phyloP scores from a whole-genome alignment of 2,888 invertebrate genomes.

The Sarcophaga caerulescens region DNA sequence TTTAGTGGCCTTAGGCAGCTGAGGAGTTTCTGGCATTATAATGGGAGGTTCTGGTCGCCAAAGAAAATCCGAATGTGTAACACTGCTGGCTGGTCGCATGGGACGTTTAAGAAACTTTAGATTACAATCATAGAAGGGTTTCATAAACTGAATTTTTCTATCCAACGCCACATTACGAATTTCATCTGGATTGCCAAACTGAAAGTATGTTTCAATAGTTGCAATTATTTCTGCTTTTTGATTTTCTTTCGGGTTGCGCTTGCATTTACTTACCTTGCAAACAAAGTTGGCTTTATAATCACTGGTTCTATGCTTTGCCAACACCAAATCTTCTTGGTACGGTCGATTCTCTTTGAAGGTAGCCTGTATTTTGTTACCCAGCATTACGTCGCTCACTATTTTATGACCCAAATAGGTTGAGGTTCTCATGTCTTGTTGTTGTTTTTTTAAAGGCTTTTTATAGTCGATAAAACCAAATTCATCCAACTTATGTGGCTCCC shows the following conservation, averaged over 20 bases:
- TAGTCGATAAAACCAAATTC: slow-evolving; percentile 76
- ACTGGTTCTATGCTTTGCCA: slow-evolving; percentile 70
- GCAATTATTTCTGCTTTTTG: neutral
- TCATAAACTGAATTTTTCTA: slow-evolving; percentile 73
- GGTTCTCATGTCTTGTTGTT: slow-evolving; percentile 76
- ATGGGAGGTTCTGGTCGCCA: slow-evolving; percentile 60
- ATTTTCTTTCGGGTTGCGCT: neutral
- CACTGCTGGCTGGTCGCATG: slow-evolving; percentile 73
- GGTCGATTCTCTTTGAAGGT: slow-evolving; percentile 69
- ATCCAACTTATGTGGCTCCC: slow-evolving; percentile 70
- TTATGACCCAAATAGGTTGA: slow-evolving; percentile 76
- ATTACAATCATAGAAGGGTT: slow-evolving; percentile 74
- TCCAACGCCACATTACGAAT: slow-evolving; percentile 74
- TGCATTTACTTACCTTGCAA: slow-evolving; percentile 74
- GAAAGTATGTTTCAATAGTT: neutral
- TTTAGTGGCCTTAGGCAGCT: slow-evolving; percentile 69
- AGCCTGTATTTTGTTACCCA: slow-evolving; percentile 70
- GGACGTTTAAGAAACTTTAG: slow-evolving; percentile 74
- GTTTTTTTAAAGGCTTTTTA: slow-evolving; percentile 72
- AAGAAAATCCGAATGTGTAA: slow-evolving; percentile 73
- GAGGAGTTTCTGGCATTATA: slow-evolving; percentile 47
- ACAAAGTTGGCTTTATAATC: slow-evolving; percentile 72
- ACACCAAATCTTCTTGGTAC: slow-evolving; percentile 72
- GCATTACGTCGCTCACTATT: slow-evolving; percentile 72
- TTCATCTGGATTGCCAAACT: slow-evolving; percentile 73